Base-by-base conservation (phyloP, 2,113 vertebrate genomes). In the Python bivittatus region DNA sequence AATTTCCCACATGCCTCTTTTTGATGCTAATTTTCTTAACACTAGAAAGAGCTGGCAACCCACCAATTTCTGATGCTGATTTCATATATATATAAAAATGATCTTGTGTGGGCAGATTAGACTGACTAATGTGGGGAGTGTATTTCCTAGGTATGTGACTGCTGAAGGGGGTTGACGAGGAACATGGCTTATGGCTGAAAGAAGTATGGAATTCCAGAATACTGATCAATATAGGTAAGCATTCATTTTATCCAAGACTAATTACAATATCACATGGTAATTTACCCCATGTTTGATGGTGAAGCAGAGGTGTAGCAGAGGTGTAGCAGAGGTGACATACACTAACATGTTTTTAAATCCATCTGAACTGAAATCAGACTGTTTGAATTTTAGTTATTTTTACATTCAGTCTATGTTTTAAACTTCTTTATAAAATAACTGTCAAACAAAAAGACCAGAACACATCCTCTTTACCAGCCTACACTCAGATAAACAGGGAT, bases 301-400 rank as follows among this genome's bases (percentile, higher is more conserved):
- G 85, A 85, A 91, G 44, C 90, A 61, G 8, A 79, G 48, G 27
- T 10, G 20, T 52, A 91, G 44, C 90, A 61, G 8, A 79, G 48
- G 27, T 10, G 20, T 52, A 17, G 83, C 83, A 91, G 27, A n/a
- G 6, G 44, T n/a, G 29, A 91, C 15, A 48, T 48, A 48, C 48
- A 4, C 4, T 9, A 61, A 9, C n/a, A 79, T 92, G 93, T 88
- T 84, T 10, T 6, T 25, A 8, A 27, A 0, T 42, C 2, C 13
- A 84, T 92, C 94, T 93, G 11, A 90, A 1, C 11, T 88, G 17
- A 7, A 38, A 15, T 52, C 68, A 20, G 29, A 20, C 8, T 87
- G 29, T 15, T 92, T 83, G 11, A 64, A 64, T 90, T 89, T 23
- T 88, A 54, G 61, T 94, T 44, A 86, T 20, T 86, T 23, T 53